Base-by-base conservation (phyloP, 2,113 vertebrate species). In the Melanocharis versteri region DNA sequence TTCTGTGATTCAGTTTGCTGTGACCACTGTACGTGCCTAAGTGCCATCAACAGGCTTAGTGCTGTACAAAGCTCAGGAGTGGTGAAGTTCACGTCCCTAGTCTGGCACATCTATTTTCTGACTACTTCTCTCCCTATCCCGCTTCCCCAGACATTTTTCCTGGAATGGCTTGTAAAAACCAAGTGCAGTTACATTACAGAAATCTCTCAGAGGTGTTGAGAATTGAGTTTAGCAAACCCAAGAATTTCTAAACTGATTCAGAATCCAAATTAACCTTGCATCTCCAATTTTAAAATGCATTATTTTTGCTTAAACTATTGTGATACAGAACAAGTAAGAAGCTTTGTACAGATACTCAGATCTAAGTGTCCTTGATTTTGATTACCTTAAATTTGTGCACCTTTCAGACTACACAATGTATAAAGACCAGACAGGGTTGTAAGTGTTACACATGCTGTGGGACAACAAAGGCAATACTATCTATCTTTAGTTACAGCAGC, bases 41-140 rank as follows among this genome's bases (percentile, higher is more conserved):
- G 19, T 37, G 47, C 39, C 35, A 50, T 53, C 58, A 37, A 3
- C 37, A 30, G 0, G 0, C 27, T 26, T 16, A 37, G 42, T 4
- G 2, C 39, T 56, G 22, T 83, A 64, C 44, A 57, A 82, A 89
- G 57, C 72, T 72, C 47, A 62, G n/a, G 54, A 87, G 7, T 26
- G 6, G 17, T 15, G 6, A 79, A 56, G 20, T 68, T 78, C 31
- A 83, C 13, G 3, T 27, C 56, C 23, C 47, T 62, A 28, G n/a
- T 40, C 35, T 89, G 30, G 71, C 33, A 64, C 20, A 37, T 28
- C 1, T 0, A 39, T 62, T 83, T 88, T 39, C 54, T 78, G 40
- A 56, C 2, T 1, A 13, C 40, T 91, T 84, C 56, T 66, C 56
- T 70, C 58, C 45, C 6, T 75, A 20, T 20, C 37, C 28, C 23